Evolutionary conservation across 2,888 invertebrate species (phyloP).

Genomic region (Anoplius nigerrimus): DNA sequence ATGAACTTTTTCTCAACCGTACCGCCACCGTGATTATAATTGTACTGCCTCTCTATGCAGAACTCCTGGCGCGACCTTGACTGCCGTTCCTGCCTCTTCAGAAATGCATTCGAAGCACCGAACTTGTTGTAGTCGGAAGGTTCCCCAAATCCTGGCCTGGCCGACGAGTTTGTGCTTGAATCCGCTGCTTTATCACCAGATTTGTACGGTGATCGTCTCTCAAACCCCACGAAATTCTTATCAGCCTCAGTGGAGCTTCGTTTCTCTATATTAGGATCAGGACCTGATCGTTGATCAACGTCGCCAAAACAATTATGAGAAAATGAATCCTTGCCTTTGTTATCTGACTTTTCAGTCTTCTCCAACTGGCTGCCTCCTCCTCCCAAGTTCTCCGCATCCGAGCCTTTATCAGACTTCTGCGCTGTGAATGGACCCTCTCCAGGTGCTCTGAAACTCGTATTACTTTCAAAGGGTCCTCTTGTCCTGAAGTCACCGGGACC

Average conservation of each 20-base stretch:
- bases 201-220: no score
- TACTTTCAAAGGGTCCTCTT: constrained; percentile 18
- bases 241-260: constrained; percentile 25
- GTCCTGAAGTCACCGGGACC: constrained; percentile 28
- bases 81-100: no score
- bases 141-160: not conserved
- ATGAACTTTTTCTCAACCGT: constrained; percentile 45
- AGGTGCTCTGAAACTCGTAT: not conserved
- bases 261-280: constrained; percentile 21
- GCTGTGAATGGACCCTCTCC: not conserved
- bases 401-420: constrained; percentile 54
- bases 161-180: constrained; percentile 6
- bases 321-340: constrained; percentile 14
- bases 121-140: constrained; percentile 1
- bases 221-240: constrained; percentile 3
- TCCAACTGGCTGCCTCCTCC: constrained; percentile 16
- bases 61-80: constrained; percentile 58
- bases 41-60: constrained; percentile 68
- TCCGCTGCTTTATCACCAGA: constrained; percentile 12
- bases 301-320: constrained; percentile 32
- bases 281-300: constrained; percentile 26
- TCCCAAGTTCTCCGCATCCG: constrained; percentile 45
- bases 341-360: not conserved
- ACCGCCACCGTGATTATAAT: constrained; percentile 70
- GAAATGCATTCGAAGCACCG: not conserved